Evolutionary conservation across 2,888 invertebrate species (phyloP).

Genomic region (Drymonia ruficornis): DNA sequence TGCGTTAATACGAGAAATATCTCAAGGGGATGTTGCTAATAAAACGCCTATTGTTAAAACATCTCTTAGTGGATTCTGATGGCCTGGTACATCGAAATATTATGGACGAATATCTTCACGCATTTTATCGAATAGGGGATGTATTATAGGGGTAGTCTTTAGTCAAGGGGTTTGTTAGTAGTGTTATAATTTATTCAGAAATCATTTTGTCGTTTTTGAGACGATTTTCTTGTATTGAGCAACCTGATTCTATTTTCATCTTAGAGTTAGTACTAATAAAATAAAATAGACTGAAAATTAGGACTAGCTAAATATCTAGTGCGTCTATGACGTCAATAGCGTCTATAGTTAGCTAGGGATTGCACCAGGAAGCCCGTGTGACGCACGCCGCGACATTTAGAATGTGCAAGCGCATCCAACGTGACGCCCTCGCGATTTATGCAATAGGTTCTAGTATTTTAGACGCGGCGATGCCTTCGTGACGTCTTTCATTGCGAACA

Average conservation of each 20-base stretch:
- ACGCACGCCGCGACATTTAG: conserved; percentile 37
- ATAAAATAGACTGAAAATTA: background rate
- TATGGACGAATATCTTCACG: conserved; percentile 1
- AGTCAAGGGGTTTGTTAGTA: background rate
- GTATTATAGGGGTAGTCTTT: background rate
- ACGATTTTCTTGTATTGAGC: background rate
- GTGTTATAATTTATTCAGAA: background rate
- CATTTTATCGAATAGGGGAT: background rate
- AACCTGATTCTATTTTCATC: background rate
- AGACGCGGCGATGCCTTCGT: background rate
- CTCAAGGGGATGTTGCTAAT: conserved; percentile 15
- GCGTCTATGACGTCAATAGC: conserved; percentile 34
- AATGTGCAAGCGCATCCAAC: conserved; percentile 10
- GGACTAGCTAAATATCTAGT: conserved; percentile 22
- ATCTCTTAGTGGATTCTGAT: conserved; percentile 9
- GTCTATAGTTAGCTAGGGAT: conserved; percentile 35
- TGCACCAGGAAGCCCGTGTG: conserved; percentile 40
- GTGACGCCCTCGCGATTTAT: conserved; percentile 3
- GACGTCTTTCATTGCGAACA: too few relatives aligned
- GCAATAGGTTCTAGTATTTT: background rate
- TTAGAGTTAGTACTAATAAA: background rate
- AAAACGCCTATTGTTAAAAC: conserved; percentile 11
- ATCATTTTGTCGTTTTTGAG: background rate
- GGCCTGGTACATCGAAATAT: conserved; percentile 7
- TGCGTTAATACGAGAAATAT: conserved; percentile 10